phyloP scores from a whole-genome alignment of 2,888 invertebrate species.

The Orchestes rusci region DNA sequence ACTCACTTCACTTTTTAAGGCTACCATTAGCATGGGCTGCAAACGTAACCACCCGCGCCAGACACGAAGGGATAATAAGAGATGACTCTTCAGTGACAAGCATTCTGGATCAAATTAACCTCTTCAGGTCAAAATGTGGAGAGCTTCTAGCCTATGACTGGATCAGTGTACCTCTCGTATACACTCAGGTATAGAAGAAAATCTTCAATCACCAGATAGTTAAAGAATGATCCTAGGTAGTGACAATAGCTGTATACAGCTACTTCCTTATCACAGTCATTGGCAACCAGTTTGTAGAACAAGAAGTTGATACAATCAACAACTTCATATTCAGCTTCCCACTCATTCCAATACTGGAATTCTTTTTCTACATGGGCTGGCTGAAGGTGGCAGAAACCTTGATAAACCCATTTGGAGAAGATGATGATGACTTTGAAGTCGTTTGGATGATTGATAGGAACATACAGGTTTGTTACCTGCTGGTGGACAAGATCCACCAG shows the following conservation, averaged over 20 bases:
- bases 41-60: constrained; percentile 75
- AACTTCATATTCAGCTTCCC: constrained; percentile 72
- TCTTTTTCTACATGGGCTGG: constrained; percentile 85
- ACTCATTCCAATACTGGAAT: constrained; percentile 79
- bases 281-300: constrained; percentile 71
- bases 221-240: constrained; percentile 46
- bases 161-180: constrained; percentile 71
- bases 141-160: constrained; percentile 68
- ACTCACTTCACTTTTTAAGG: constrained; percentile 38
- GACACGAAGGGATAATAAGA: constrained; percentile 77
- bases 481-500: constrained; percentile 89
- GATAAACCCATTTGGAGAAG: constrained; percentile 86
- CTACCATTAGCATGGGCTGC: constrained; percentile 85
- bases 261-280: constrained; percentile 84
- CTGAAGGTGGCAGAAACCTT: constrained; percentile 82
- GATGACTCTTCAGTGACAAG: constrained; percentile 86
- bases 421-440: constrained; percentile 85
- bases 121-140: constrained; percentile 70
- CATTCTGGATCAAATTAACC: constrained; percentile 75
- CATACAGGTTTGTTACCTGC: constrained; percentile 76
- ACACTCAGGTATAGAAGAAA: constrained; percentile 58
- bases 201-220: background rate
- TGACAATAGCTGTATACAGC: constrained; percentile 84
- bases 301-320: constrained; percentile 41
- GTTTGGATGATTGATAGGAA: constrained; percentile 89